Percentiles rank a stretch among this genome's conserved stretches.
phyloP scores from a whole-genome alignment of 2,888 invertebrate species.

The Cosmopolites sordidus region DNA sequence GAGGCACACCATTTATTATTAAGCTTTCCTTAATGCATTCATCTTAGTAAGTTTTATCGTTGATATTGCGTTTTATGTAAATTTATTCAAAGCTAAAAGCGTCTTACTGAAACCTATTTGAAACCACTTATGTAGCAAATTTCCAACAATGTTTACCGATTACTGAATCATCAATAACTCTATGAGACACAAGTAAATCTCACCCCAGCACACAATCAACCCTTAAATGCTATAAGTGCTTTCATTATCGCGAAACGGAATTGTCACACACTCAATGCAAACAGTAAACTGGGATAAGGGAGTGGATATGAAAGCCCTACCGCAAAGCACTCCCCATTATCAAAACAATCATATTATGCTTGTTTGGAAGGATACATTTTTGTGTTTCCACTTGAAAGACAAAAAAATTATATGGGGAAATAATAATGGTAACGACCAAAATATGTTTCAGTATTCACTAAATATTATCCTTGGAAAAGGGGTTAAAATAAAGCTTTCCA shows the following conservation, averaged over 20 bases:
- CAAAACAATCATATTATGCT: too few species aligned
- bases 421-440: too few species aligned
- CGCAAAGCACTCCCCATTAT: not conserved
- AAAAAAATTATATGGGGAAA: too few species aligned
- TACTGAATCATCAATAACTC: constrained; percentile 11
- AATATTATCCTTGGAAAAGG: too few species aligned
- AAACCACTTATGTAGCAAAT: not conserved
- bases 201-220: constrained; percentile 18
- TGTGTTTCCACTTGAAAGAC: too few species aligned
- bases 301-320: not conserved
- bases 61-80: too few species aligned
- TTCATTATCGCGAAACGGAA: constrained; percentile 15
- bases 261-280: constrained; percentile 7
- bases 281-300: not conserved
- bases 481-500: too few species aligned
- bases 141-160: not conserved
- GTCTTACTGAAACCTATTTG: not conserved
- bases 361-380: too few species aligned
- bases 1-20: too few species aligned
- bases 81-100: constrained; percentile 1
- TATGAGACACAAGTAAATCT: constrained; percentile 6
- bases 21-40: too few species aligned
- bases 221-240: constrained; percentile 17
- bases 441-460: too few species aligned
- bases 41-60: too few species aligned